Conservation (phyloP, 2,888 invertebrate species). For the Idaea dimidiata region DNA sequence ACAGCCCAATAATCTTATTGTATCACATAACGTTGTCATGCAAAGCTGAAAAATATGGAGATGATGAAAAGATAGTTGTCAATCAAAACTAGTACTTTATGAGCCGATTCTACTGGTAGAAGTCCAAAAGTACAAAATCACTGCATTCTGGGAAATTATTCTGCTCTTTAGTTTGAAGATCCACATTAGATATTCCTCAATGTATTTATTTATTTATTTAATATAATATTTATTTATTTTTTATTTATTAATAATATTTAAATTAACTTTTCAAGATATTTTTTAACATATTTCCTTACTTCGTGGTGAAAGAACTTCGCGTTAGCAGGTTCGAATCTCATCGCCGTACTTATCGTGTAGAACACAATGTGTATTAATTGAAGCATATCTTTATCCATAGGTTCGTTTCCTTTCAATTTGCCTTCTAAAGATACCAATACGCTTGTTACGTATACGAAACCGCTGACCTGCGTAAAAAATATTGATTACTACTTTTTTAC, state of each 20-base stretch:
- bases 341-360: conserved; percentile 96
- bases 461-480: conserved; percentile 84
- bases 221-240: too few relatives aligned
- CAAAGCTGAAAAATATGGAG: conserved; percentile 84
- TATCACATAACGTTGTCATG: conserved; percentile 95
- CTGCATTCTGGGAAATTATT: too few relatives aligned
- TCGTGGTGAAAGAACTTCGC: conserved; percentile 99
- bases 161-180: too few relatives aligned
- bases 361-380: conserved; percentile 93
- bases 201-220: too few relatives aligned
- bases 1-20: conserved; percentile 94
- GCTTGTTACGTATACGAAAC: conserved; percentile 98
- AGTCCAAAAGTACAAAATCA: too few relatives aligned
- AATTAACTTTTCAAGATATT: not conserved
- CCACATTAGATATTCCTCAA: too few relatives aligned
- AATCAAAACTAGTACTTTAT: too few relatives aligned
- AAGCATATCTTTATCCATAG: conserved; percentile 83
- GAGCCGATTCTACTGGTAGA: too few relatives aligned
- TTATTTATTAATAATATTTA: too few relatives aligned
- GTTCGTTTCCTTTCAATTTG: conserved; percentile 78
- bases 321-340: conserved; percentile 99
- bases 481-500: not conserved
- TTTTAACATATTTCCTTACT: conserved; percentile 61
- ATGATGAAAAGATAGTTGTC: too few relatives aligned
- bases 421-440: conserved; percentile 96